These are phyloP conservation scores for Casuarius casuarius DNA, from an alignment of 2,113 vertebrate species.

Conservation along the genomic window DNA sequence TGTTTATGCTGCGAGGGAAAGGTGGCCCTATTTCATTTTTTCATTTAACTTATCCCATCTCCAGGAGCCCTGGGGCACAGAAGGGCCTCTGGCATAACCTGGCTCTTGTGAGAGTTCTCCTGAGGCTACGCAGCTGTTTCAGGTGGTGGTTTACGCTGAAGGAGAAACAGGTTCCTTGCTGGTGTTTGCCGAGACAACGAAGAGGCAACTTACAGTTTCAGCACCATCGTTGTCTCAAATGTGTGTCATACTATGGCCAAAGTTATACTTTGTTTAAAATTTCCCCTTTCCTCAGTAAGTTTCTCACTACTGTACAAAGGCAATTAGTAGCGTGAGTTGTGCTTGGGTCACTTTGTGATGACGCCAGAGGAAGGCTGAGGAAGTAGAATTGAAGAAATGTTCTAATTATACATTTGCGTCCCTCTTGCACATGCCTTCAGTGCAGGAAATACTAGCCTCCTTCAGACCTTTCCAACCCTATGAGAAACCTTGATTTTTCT, in stretches of 20 bases:
- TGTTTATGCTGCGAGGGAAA: background rate
- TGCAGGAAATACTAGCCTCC: background rate
- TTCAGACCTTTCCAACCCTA: background rate
- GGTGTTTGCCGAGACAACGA: background rate
- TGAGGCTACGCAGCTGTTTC: background rate
- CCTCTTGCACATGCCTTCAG: fast-evolving
- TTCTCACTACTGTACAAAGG: background rate
- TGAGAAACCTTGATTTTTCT: background rate
- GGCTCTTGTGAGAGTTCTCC: background rate
- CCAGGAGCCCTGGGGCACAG: background rate
- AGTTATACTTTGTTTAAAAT: background rate
- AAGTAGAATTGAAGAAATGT: background rate
- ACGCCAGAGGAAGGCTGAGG: background rate
- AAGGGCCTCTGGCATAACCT: background rate
- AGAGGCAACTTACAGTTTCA: background rate
- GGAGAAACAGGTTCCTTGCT: background rate
- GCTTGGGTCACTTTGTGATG: background rate
- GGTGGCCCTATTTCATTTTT: background rate
- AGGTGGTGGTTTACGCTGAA: background rate
- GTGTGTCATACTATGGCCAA: background rate
- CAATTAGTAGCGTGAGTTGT: background rate
- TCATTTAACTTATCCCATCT: background rate
- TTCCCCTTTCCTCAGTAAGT: background rate
- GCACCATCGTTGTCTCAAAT: background rate
- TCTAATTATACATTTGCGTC: background rate